Evolutionary conservation across 2,113 vertebrate genomes (phyloP), one percentile per base, ranked within the genome.

Genomic region (Propithecus coquereli): DNA sequence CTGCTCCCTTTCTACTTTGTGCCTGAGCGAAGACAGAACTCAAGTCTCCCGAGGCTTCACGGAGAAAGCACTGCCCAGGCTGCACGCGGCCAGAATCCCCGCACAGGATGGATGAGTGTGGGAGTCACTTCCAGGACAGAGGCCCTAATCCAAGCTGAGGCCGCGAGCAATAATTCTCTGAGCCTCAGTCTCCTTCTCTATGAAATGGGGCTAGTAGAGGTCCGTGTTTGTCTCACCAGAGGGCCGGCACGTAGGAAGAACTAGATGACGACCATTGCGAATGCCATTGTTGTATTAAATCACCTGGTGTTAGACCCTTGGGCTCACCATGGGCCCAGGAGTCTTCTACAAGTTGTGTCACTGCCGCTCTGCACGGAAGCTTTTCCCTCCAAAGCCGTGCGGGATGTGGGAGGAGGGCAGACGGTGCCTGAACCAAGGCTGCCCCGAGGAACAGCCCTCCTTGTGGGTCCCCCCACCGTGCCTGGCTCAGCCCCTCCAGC

Each of bases 241-340:
- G 65, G 43, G 59, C 32, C 68, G 79, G 57, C 10, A 1, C n/a
- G 0, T 43, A 25, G 47, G 12, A 3, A 45, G 73, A 22, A 3
- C 45, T 9, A 8, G 5, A 0, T 0, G 1, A 6, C 1, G 59
- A 11, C 17, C 59, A 0, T 3, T 0, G 11, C 12, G 63, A 0
- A 6, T 4, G 12, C 23, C 27, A 1, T 1, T 52, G 2, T 6
- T 7, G 6, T 40, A 54, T 54, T 54, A 54, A 18, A 6, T 52
- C 20, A 16, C 79, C 17, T n/a, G 7, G 45, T 18, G 5, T 47
- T 30, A 6, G 22, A 5, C 14, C n/a, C 37, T 52, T 0, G 0
- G 43, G 63, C 34, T 63, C 20, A 5, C 63, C 0, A 1, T 2
- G 40, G 30, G 1, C n/a, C 54, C 66, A 43, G 89, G n/a, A 18